Percentiles rank a stretch among this genome's conserved stretches.
These are phyloP conservation scores for Albula goreensis DNA, from an alignment of 2,113 vertebrate species.

Conservation along the genomic window DNA sequence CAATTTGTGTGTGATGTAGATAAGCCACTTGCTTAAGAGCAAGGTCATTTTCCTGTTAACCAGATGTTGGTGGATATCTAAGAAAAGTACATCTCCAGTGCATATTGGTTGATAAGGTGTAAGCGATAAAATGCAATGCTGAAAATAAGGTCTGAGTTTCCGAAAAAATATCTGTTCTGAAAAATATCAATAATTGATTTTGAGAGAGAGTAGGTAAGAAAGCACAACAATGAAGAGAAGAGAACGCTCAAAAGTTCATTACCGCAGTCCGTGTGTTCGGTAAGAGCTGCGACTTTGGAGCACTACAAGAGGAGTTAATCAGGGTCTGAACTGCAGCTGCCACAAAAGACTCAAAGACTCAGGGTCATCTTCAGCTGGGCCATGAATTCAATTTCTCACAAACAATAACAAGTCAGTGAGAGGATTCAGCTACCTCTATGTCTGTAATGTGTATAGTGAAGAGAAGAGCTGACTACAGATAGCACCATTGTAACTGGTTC, in stretches of 20 bases:
- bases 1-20: too few relatives aligned
- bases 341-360: not conserved
- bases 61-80: too few relatives aligned
- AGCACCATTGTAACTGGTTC: not conserved
- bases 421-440: not conserved
- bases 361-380: not conserved
- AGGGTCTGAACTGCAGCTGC: not conserved
- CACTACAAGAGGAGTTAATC: not conserved
- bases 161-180: too few relatives aligned
- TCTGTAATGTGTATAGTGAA: not conserved
- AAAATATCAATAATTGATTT: too few relatives aligned
- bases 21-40: too few relatives aligned
- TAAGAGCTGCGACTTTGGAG: not conserved
- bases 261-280: not conserved
- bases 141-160: too few relatives aligned
- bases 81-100: too few relatives aligned
- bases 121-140: too few relatives aligned
- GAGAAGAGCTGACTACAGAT: not conserved
- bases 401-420: not conserved
- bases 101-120: too few relatives aligned
- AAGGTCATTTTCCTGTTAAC: too few relatives aligned
- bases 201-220: not conserved
- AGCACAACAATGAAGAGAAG: not conserved
- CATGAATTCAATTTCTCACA: not conserved
- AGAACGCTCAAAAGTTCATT: not conserved